These are phyloP conservation scores for Physocephala rufipes DNA, from an alignment of 2,888 invertebrate genomes.

Conservation along the genomic window DNA sequence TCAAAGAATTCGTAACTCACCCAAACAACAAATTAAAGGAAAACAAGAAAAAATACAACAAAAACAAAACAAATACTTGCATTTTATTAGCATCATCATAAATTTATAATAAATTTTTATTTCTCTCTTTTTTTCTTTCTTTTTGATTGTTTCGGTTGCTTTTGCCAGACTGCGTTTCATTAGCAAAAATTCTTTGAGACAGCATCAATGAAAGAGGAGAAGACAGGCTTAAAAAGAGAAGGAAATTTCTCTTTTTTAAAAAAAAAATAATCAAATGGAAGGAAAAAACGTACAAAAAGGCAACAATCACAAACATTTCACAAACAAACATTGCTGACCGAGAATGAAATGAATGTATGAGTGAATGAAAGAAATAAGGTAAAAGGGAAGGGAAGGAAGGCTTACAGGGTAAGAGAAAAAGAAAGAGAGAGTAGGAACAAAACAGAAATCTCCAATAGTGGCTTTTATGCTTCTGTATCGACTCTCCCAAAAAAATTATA, in stretches of 20 bases:
- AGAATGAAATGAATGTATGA: background rate
- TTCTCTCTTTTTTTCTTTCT: background rate
- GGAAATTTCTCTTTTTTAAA: background rate
- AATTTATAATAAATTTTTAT: background rate
- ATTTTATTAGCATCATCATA: no score
- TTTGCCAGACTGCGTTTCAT: background rate
- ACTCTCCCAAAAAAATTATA: background rate
- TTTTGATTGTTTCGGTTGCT: background rate
- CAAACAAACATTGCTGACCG: background rate
- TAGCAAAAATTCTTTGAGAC: slow-evolving; percentile 3
- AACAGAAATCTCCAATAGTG: background rate
- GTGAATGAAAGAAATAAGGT: no score
- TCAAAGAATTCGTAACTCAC: no score
- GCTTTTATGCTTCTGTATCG: background rate
- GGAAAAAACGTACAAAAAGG: background rate
- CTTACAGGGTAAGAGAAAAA: background rate
- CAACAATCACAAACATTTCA: background rate
- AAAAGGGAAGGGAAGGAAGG: background rate
- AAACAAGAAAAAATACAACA: no score
- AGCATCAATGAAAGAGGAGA: background rate
- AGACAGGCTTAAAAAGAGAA: no score
- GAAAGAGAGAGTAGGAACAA: background rate
- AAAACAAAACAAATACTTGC: no score
- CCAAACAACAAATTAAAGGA: no score
- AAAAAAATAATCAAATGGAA: background rate